phyloP scores from a whole-genome alignment of 2,888 invertebrate species.

The Microplitis manilae region DNA sequence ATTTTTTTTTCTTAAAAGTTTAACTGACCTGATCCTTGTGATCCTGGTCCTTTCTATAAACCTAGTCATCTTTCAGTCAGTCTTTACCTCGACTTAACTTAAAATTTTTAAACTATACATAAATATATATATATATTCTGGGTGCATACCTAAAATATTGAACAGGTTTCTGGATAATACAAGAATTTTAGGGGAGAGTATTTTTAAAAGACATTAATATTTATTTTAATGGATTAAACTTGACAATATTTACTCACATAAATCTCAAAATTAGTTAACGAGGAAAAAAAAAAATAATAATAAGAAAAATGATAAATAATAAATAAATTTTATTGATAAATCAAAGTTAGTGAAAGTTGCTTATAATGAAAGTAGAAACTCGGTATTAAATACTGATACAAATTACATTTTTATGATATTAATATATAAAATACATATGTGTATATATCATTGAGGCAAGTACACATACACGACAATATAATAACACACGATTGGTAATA shows the following conservation, averaged over 20 bases:
- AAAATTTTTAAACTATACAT: conserved; percentile 6
- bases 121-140: conserved; percentile 45
- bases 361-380: conserved; percentile 9
- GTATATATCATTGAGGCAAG: conserved; percentile 4
- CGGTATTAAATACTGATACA: background rate
- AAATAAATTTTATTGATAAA: conserved; percentile 8
- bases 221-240: background rate
- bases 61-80: conserved; percentile 25
- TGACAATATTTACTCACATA: background rate
- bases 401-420: background rate
- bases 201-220: conserved; percentile 7
- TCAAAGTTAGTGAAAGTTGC: conserved; percentile 9
- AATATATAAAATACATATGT: background rate
- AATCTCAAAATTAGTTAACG: background rate
- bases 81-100: conserved; percentile 9
- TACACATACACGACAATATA: background rate
- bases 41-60: conserved; percentile 15
- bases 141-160: conserved; percentile 49
- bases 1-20: background rate
- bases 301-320: background rate
- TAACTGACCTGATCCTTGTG: conserved; percentile 24
- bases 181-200: conserved; percentile 23
- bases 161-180: conserved; percentile 43
- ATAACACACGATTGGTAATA: conserved; percentile 28
- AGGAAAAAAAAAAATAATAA: background rate